Base-by-base conservation (phyloP, 2,888 invertebrate species). In the Subacronicta megacephala region DNA sequence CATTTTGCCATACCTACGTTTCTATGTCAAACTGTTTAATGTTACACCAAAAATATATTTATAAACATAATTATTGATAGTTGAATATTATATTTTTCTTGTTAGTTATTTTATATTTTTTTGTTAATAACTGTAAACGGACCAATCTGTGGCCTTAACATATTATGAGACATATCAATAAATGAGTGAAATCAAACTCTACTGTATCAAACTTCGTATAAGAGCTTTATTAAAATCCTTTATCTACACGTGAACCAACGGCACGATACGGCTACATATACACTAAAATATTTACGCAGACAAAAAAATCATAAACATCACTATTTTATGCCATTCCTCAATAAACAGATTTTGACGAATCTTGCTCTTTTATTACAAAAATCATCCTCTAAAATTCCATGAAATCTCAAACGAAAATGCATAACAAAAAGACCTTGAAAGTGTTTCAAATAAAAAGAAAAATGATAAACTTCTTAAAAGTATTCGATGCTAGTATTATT, bases 291-390 rank as follows among this genome's bases (percentile, higher is more conserved):
- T 78, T 76, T 74, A 67, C 61, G 70, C 72, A 77, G 64, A 64
- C 70, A 63, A 58, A 73, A 57, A 68, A 70, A 65, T 64, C 63
- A 72, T 72, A 77, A 75, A 79, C 75, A 77, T 80, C 80, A 83
- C 77, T 72, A 72, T 81, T 80, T 82, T 84, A 85, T 84, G 83
- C 81, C 87, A 89, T 88, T 88, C 88, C 88, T 85, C 78, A 90
- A 90, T 90, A 90, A 91, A 90, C 62, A 69, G 82, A 77, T 81
- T 78, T 77, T 82, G 82, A 78, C 73, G 71, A 81, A 61, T 74
- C 61, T 80, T 76, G 79, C 81, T 81, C 55, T 75, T 81, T 82
- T 78, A 78, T 78, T 77, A 70, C 38, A 55, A 51, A 57, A 36
- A 23, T 55, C 18, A 45, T 12, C 20, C 17, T 51, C n/a, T 12